Base-by-base conservation (phyloP, 2,888 invertebrate species). In the Lepidocyrtoides sp. region DNA sequence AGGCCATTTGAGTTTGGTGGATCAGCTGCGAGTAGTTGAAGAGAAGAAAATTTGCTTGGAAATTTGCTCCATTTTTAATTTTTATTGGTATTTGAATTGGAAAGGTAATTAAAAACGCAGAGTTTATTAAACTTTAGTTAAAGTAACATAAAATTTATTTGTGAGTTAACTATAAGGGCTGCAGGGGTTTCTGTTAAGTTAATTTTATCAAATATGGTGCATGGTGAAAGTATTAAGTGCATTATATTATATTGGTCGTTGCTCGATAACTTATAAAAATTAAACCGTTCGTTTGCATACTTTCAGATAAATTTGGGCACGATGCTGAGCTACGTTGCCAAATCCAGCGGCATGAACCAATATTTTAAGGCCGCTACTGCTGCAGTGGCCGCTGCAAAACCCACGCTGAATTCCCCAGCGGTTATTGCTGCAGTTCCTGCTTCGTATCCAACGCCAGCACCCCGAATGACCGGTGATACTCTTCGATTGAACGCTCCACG, bases 391-490 rank as follows among this genome's bases (percentile, higher is more conserved):
- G 92, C 90, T 81, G 92, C 91, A 4, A 94, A 93, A 57, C 92
- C 96, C 96, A 97, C 96, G 83, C 96, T 98, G 41, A 96, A 97
- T 91, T 97, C 96, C 94, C 97, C 97, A 89, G 94, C 97, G 23
- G 96, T 97, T 94, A 96, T 97, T 26, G 95, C 96, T 14, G 96
- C 96, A 12, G 93, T 96, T 81, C 95, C 95, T 75, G 95, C 96
- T 84, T 95, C 96, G 91, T 94, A 89, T 20, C 91, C 95, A 79
- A 93, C 90, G 26, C 92, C 95, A 82, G 93, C 95, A 84, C 95
- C 95, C 57, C 96, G 83, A 2, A 5, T 41, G 4, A 29, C 8
- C 26, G 96, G 96, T 94, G 96, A 96, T 93, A 95, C 96, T 85
- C 94, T 97, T 96, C 95, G 94, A 96, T 96, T 84, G 7, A 66